Evolutionary conservation across 2,113 vertebrate species (phyloP).

Genomic region (Dascyllus trimaculatus): DNA sequence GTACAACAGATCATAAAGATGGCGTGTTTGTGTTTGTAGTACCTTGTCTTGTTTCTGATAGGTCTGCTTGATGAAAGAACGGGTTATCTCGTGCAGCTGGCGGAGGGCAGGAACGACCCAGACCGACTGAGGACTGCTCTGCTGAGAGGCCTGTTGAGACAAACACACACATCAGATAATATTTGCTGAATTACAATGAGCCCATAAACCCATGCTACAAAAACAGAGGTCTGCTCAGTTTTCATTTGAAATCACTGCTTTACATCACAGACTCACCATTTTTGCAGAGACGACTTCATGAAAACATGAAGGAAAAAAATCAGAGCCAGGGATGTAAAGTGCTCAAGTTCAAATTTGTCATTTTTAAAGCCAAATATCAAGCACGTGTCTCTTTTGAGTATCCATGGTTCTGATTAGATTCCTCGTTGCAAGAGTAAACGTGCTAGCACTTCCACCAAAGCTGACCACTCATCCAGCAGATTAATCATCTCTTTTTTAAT

Average conservation of each 20-base stretch:
- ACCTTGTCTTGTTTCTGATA: slow-evolving; percentile 99
- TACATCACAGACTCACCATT: slow-evolving; percentile 18
- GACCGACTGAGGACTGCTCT: slow-evolving; percentile 94
- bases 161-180: slow-evolving; percentile 25
- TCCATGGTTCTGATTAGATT: slow-evolving; percentile 62
- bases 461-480: slow-evolving; percentile 38
- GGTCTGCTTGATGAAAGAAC: slow-evolving; percentile 98
- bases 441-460: slow-evolving; percentile 59
- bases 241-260: slow-evolving; percentile 22
- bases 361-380: slow-evolving; percentile 20
- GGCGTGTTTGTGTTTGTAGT: slow-evolving; percentile 35
- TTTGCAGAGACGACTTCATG: neutral
- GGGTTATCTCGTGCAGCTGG: slow-evolving; percentile 98
- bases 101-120: slow-evolving; percentile 98
- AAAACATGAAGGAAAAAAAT: slow-evolving; percentile 25
- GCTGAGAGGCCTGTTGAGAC: slow-evolving; percentile 90
- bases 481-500: slow-evolving; percentile 42
- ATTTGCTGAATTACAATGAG: neutral
- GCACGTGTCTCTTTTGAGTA: slow-evolving; percentile 8
- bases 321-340: slow-evolving; percentile 57
- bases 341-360: neutral
- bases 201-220: slow-evolving; percentile 12
- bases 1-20: neutral
- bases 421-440: slow-evolving; percentile 14
- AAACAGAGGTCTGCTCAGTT: slow-evolving; percentile 20